Evolutionary conservation across 2,797 vertebrate genomes (phyloP).

Genomic region (Champsocephalus esox): DNA sequence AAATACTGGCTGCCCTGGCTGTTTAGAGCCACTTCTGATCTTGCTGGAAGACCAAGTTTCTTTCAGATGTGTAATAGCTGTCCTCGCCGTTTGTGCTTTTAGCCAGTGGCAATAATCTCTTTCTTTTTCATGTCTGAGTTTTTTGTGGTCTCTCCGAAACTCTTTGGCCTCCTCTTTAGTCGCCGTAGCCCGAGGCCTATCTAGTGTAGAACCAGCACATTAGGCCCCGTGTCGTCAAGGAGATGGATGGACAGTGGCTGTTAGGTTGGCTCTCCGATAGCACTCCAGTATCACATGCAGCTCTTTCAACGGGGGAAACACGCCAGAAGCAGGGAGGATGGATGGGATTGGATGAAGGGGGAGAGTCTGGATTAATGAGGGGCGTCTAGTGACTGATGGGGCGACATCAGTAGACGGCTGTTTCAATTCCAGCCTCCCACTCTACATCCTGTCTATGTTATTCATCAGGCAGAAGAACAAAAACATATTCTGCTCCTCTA

Average conservation of each 20-base stretch:
- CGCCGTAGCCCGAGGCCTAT: slow-evolving; percentile 41
- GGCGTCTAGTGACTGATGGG: slow-evolving; percentile 78
- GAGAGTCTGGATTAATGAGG: slow-evolving; percentile 77
- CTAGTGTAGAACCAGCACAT: slow-evolving; percentile 46
- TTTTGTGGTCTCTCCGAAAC: slow-evolving; percentile 34
- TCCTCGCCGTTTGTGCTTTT: slow-evolving; percentile 37
- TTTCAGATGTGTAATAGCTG: slow-evolving; percentile 45
- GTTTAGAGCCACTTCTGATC: slow-evolving; percentile 37
- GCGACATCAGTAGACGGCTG: slow-evolving; percentile 73
- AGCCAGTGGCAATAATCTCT: slow-evolving; percentile 33
- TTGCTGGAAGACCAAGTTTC: slow-evolving; percentile 28
- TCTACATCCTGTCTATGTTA: slow-evolving; percentile 68
- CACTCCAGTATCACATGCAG: slow-evolving; percentile 50
- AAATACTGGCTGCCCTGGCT: background rate
- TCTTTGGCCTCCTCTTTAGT: slow-evolving; percentile 34
- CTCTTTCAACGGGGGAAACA: slow-evolving; percentile 63
- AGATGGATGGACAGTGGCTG: slow-evolving; percentile 76
- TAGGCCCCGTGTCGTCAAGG: slow-evolving; percentile 59
- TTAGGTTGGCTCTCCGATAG: slow-evolving; percentile 59
- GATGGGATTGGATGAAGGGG: slow-evolving; percentile 49
- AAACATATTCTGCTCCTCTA: slow-evolving; percentile 28
- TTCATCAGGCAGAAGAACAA: slow-evolving; percentile 59
- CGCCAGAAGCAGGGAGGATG: slow-evolving; percentile 65
- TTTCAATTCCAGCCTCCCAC: slow-evolving; percentile 80
- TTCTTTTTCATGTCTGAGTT: slow-evolving; percentile 16